These are phyloP conservation scores for Eunapius fragilis DNA, from an alignment of 37 sponge, comb jelly and placozoan genomes.

Conservation along the genomic window DNA sequence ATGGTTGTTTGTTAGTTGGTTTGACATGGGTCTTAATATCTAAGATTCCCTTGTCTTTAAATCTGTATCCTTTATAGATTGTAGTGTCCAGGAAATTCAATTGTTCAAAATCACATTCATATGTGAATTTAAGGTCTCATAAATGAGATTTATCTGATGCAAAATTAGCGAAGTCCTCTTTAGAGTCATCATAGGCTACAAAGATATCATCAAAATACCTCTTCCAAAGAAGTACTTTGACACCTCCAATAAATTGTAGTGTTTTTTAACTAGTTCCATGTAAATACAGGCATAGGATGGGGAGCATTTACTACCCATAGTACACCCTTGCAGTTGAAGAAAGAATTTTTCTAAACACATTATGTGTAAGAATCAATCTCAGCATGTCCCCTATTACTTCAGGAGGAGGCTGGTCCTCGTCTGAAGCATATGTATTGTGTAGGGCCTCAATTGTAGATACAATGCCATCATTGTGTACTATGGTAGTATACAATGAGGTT, in stretches of 20 bases:
- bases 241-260: neutral
- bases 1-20: no score
- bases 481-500: conserved; percentile 28
- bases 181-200: no score
- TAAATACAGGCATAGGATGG: conserved; percentile 3
- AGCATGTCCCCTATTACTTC: neutral
- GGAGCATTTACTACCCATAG: conserved; percentile 14
- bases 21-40: no score
- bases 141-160: neutral
- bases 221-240: neutral
- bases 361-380: neutral
- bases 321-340: neutral
- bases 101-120: neutral
- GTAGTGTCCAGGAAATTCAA: conserved; percentile 3
- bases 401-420: neutral
- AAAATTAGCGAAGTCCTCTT: neutral
- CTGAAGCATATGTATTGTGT: neutral
- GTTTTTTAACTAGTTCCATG: conserved; percentile 3
- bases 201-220: neutral
- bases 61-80: conserved; percentile 4
- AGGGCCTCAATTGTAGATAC: neutral
- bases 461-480: conserved; percentile 29
- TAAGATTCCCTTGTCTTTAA: no score
- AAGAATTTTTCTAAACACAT: conserved; percentile 9
- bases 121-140: conserved; percentile 13